Evolutionary conservation across 2,113 vertebrate species (phyloP).

Genomic region (Spermophilus dauricus): DNA sequence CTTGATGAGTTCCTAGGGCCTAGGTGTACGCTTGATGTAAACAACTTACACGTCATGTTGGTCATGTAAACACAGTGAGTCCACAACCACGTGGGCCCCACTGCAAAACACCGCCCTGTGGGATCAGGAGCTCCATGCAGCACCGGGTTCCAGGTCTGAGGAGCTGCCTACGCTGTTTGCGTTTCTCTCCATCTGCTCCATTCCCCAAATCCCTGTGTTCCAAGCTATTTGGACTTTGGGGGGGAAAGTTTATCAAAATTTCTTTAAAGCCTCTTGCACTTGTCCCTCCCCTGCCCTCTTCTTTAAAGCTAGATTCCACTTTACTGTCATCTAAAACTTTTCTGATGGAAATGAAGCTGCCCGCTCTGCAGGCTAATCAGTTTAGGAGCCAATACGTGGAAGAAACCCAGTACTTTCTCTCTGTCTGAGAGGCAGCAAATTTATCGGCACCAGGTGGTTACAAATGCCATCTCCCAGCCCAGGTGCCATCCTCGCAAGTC

Average conservation of each 20-base stretch:
- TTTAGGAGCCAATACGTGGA: slow-evolving; percentile 25
- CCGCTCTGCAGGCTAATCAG: background rate
- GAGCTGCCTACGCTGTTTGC: background rate
- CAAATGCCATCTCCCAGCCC: background rate
- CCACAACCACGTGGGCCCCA: background rate
- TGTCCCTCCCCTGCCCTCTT: background rate
- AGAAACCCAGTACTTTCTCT: background rate
- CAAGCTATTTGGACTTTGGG: background rate
- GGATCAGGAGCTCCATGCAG: accelerated
- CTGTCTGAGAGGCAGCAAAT: slow-evolving; percentile 1
- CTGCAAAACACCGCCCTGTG: background rate
- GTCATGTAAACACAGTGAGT: background rate
- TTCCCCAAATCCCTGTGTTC: slow-evolving; percentile 33
- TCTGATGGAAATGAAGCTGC: background rate
- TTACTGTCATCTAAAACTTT: background rate
- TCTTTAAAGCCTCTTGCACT: background rate
- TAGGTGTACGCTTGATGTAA: accelerated
- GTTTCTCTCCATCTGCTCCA: background rate
- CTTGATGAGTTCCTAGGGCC: background rate
- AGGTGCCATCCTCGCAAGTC: slow-evolving; percentile 47
- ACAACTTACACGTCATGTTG: background rate
- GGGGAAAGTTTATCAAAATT: background rate
- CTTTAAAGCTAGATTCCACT: background rate
- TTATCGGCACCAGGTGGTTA: slow-evolving; percentile 67
- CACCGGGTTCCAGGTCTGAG: background rate